phyloP scores from a whole-genome alignment of 2,888 invertebrate species.

The Hipparchia semele region DNA sequence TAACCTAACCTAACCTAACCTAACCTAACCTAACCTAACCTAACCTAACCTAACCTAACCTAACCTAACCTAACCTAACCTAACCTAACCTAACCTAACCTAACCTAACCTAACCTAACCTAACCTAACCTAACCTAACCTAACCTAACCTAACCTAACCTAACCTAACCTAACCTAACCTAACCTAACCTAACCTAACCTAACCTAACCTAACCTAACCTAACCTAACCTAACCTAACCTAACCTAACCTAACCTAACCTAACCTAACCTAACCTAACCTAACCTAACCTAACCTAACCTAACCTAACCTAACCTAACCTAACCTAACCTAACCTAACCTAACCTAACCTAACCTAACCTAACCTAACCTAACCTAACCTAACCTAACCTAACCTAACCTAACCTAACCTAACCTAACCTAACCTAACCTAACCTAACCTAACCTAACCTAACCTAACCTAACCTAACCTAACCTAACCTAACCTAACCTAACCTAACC shows the following conservation, averaged over 20 bases:
- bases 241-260: slow-evolving; percentile 32
- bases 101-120: slow-evolving; percentile 32
- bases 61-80: slow-evolving; percentile 40
- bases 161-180: slow-evolving; percentile 34
- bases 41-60: slow-evolving; percentile 41
- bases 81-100: slow-evolving; percentile 40
- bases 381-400: slow-evolving; percentile 33
- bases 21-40: slow-evolving; percentile 39
- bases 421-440: slow-evolving; percentile 33
- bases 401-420: slow-evolving; percentile 32
- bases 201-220: slow-evolving; percentile 34
- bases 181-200: slow-evolving; percentile 35
- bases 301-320: not conserved
- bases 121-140: slow-evolving; percentile 19
- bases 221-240: slow-evolving; percentile 22
- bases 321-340: slow-evolving; percentile 24
- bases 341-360: slow-evolving; percentile 23
- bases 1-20: slow-evolving; percentile 23
- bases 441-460: slow-evolving; percentile 33
- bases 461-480: slow-evolving; percentile 31
- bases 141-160: slow-evolving; percentile 35
- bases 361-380: slow-evolving; percentile 31
- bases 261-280: slow-evolving; percentile 33
- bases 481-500: slow-evolving; percentile 10
- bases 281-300: slow-evolving; percentile 37